A percentile compares a stretch with the other conserved stretches of the same genome.
Conservation (phyloP, 2,113 vertebrate genomes). For the Odontophorus gujanensis region DNA sequence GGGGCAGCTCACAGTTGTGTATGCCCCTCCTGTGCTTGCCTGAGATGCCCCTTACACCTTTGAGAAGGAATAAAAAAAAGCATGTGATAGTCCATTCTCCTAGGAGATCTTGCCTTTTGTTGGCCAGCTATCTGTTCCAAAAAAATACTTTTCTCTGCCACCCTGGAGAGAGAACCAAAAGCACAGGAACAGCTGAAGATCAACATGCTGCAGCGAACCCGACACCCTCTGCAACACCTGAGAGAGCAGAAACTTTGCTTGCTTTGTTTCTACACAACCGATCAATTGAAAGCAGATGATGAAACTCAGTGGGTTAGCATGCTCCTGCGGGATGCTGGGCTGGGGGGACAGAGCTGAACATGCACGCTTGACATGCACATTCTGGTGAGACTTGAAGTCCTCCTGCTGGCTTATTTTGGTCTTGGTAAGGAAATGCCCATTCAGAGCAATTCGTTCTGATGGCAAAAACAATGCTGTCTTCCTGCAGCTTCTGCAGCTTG, state of each 20-base stretch:
- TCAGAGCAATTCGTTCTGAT: background rate
- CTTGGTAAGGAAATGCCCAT: background rate
- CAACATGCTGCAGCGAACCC: background rate
- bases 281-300: background rate
- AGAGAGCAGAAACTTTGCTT: accelerated
- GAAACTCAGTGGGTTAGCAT: background rate
- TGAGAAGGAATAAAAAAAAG: background rate
- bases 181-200: background rate
- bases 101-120: background rate
- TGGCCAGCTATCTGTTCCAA: background rate
- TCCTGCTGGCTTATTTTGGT: background rate
- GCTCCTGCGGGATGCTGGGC: background rate
- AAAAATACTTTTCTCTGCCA: background rate
- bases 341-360: background rate
- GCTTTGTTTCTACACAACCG: slow-evolving; percentile 21
- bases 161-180: background rate
- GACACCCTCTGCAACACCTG: background rate
- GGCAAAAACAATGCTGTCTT: background rate
- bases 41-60: background rate
- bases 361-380: accelerated
- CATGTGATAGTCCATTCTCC: background rate
- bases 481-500: background rate
- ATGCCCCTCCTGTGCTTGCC: background rate
- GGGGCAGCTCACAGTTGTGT: background rate
- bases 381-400: background rate